Percentiles rank a stretch among this genome's conserved stretches.
Evolutionary conservation across 2,113 vertebrate species (phyloP).

Genomic region (Clarias macrocephalus): DNA sequence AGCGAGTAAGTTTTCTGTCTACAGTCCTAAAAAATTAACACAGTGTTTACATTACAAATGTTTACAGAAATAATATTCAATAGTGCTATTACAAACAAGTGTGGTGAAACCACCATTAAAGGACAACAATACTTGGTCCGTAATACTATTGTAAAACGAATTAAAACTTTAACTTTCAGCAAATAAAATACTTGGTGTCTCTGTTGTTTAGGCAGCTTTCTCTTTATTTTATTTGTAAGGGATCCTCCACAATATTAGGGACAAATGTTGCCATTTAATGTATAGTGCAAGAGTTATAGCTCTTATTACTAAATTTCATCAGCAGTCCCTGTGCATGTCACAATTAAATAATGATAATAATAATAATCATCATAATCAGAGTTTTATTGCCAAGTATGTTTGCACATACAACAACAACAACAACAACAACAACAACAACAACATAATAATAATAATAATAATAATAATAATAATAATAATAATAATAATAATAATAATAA

Average conservation of each 20-base stretch:
- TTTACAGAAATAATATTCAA: background rate
- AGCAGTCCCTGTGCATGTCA: too few relatives aligned
- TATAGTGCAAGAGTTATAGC: too few relatives aligned
- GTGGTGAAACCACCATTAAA: background rate
- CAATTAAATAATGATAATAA: too few relatives aligned
- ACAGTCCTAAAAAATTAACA: background rate
- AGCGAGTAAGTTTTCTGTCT: background rate
- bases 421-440: too few relatives aligned
- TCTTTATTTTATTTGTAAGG: background rate
- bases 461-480: too few relatives aligned
- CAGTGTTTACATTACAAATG: background rate
- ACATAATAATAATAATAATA: too few relatives aligned
- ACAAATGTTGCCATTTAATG: background rate
- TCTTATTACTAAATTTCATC: too few relatives aligned
- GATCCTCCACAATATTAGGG: background rate
- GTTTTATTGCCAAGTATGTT: too few relatives aligned
- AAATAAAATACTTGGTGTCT: background rate
- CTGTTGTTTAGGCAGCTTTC: background rate
- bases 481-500: too few relatives aligned
- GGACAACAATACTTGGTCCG: background rate
- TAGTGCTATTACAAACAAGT: background rate
- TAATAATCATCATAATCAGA: too few relatives aligned
- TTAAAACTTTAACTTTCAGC: background rate
- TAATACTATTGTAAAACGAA: background rate
- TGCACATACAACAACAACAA: too few relatives aligned